These are phyloP conservation scores for Solenopsis fugax DNA, from an alignment of 1,140 invertebrate genomes.

Conservation along the genomic window DNA sequence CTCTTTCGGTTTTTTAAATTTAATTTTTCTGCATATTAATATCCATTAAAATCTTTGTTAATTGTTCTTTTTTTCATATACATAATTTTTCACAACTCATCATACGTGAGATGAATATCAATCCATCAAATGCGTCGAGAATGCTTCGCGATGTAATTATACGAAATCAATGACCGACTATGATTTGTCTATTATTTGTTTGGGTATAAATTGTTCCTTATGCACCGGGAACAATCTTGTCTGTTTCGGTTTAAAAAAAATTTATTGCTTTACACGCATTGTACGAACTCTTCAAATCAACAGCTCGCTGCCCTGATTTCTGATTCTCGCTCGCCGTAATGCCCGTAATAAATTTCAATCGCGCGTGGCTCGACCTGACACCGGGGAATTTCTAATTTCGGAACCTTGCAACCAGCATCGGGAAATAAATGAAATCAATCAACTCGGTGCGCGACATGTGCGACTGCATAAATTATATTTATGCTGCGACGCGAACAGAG, in stretches of 20 bases:
- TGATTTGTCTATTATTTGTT: not conserved
- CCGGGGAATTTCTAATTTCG: constrained; percentile 46
- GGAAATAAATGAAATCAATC: constrained; percentile 60
- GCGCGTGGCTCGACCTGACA: not conserved
- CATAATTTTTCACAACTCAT: not conserved
- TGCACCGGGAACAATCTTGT: not conserved
- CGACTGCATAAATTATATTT: constrained; percentile 53
- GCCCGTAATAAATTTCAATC: constrained; percentile 31
- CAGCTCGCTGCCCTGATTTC: constrained; percentile 9
- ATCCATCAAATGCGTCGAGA: not conserved
- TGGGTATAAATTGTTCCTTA: not conserved
- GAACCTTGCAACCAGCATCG: not conserved
- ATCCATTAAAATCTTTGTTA: not conserved
- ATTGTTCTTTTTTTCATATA: not conserved
- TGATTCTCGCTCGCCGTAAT: constrained; percentile 17
- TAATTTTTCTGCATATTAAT: not conserved
- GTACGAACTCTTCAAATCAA: not conserved
- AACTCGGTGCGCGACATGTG: constrained; percentile 44
- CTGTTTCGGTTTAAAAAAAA: not conserved
- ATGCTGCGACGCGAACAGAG: constrained; percentile 29
- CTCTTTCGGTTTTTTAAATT: not conserved
- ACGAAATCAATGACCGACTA: not conserved
- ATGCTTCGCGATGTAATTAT: not conserved
- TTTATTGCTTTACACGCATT: constrained; percentile 7
- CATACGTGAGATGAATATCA: not conserved